Base-by-base conservation (phyloP, 2,113 vertebrate species). In the Anoura caudifer region DNA sequence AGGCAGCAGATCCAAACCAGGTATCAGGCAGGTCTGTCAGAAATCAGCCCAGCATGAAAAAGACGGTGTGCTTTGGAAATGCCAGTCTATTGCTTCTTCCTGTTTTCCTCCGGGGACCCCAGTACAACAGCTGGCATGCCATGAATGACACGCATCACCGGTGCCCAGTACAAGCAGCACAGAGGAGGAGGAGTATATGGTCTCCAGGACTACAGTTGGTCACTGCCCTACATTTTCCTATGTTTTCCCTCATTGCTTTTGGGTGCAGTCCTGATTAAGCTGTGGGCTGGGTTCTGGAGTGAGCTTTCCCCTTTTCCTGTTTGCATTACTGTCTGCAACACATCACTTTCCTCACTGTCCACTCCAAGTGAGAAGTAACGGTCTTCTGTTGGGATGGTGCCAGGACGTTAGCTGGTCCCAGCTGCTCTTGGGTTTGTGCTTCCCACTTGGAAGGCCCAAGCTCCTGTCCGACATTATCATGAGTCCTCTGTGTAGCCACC, bases 391-490 rank as follows among this genome's bases (percentile, higher is more conserved):
- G 63, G 50, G 31, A 19, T 3, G 6, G 75, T 4, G 15, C 9
- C 54, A 13, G 79, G 83, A 11, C 11, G 20, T 19, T 2, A 22
- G 61, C 38, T 82, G 61, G 16, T 61, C 41, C 28, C n/a, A 38
- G 81, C 24, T 26, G 56, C 20, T n/a, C 38, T 28, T 41, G 67
- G 33, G 72, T 47, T 41, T 36, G 41, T 31, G 73, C 77, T 73
- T 82, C 43, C 43, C 79, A 67, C 45, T 61, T 61, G 72, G 45
- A 20, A 72, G 43, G 22, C 65, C 75, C 54, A 59, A 5, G 24
- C 50, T 65, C 28, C n/a, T 4, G 0, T 4, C 6, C 0, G 7
- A 24, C 41, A 24, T 56, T 61, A 22, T 15, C 36, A 38, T 0
- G 6, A n/a, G 43, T 33, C 33, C 14, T 65, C 24, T 5, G 28